Conservation (phyloP, 2,888 invertebrate genomes). For the Hemithea aestivaria region DNA sequence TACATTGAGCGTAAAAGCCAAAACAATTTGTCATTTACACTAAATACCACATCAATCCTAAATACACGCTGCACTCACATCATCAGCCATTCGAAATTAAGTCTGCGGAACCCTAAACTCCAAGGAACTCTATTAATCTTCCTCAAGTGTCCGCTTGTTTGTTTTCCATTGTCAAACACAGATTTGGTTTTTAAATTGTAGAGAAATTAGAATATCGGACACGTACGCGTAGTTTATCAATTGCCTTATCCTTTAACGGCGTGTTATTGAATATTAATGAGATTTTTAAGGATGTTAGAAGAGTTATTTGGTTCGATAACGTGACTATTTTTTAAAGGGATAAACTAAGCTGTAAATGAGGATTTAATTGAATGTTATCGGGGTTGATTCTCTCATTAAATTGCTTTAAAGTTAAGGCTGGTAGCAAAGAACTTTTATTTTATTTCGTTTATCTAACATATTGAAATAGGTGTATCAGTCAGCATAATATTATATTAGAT, state of each 20-base stretch:
- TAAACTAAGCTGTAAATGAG: too few relatives aligned
- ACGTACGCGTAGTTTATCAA: slow-evolving; percentile 15
- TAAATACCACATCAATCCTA: too few relatives aligned
- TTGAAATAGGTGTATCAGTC: too few relatives aligned
- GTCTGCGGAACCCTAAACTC: slow-evolving; percentile 28
- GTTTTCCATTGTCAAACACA: slow-evolving; percentile 58
- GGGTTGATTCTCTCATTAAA: too few relatives aligned
- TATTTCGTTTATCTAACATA: too few relatives aligned
- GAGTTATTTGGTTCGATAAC: slow-evolving; percentile 5
- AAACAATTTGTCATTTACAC: too few relatives aligned
- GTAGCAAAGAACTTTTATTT: too few relatives aligned
- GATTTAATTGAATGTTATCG: too few relatives aligned
- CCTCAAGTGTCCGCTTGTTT: slow-evolving; percentile 53
- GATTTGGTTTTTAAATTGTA: slow-evolving; percentile 48
- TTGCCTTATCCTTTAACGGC: slow-evolving; percentile 11
- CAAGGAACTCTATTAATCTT: slow-evolving; percentile 54
- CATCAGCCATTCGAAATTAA: background rate
- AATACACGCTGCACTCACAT: too few relatives aligned
- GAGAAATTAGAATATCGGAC: slow-evolving; percentile 16
- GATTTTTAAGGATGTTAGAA: slow-evolving; percentile 6
- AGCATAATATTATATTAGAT: too few relatives aligned
- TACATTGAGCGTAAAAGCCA: too few relatives aligned
- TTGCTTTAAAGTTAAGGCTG: too few relatives aligned
- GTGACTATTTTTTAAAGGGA: background rate
- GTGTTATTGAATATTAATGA: slow-evolving; percentile 15